phyloP scores from a whole-genome alignment of 2,888 invertebrate species.

The Ophion costatus region DNA sequence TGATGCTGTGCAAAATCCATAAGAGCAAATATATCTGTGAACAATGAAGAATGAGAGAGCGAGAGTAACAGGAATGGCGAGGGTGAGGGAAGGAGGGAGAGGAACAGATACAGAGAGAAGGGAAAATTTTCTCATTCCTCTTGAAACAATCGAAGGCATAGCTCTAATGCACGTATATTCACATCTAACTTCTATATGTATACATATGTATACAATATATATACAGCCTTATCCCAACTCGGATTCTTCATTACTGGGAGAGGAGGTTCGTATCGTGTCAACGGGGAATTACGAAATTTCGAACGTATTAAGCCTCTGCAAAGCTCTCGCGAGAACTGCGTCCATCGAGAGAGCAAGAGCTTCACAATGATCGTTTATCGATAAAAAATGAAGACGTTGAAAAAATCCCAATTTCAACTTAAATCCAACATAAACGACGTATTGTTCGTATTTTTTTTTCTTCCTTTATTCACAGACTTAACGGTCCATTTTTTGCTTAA shows the following conservation, averaged over 20 bases:
- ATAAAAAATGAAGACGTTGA: not conserved
- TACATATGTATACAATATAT: not conserved
- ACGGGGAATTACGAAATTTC: conserved; percentile 29
- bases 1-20: conserved; percentile 24
- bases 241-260: conserved; percentile 58
- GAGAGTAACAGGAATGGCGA: conserved; percentile 24
- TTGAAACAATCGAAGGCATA: conserved; percentile 49
- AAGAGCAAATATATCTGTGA: conserved; percentile 13
- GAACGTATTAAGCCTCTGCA: conserved; percentile 36
- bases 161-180: conserved; percentile 30
- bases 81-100: conserved; percentile 21
- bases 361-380: not conserved
- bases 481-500: not conserved
- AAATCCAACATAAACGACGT: too few species aligned
- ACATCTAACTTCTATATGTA: not conserved
- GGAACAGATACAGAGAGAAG: not conserved
- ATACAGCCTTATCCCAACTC: conserved; percentile 18
- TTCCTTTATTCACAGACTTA: not conserved
- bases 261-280: conserved; percentile 51
- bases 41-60: conserved; percentile 11
- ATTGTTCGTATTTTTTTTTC: not conserved
- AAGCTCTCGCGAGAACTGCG: not conserved
- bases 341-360: not conserved
- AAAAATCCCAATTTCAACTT: not conserved
- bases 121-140: conserved; percentile 35